These are phyloP conservation scores for Cetonia aurata DNA, from an alignment of 2,888 invertebrate genomes.

Conservation along the genomic window DNA sequence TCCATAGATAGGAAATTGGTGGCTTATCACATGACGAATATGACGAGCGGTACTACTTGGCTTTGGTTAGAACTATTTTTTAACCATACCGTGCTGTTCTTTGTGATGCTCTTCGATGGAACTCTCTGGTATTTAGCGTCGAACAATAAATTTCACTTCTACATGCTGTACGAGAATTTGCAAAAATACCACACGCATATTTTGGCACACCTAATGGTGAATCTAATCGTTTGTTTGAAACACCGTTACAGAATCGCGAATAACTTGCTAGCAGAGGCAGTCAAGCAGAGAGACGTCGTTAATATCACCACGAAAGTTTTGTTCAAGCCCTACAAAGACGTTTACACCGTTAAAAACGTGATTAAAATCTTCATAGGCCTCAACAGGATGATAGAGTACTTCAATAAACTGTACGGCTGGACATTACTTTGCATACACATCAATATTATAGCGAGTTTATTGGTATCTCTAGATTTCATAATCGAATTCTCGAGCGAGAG, in stretches of 20 bases:
- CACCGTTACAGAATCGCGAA: slow-evolving; percentile 33
- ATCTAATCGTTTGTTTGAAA: slow-evolving; percentile 36
- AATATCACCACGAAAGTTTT: slow-evolving; percentile 1
- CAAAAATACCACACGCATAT: slow-evolving; percentile 39
- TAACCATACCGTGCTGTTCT: not conserved
- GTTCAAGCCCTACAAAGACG: not conserved
- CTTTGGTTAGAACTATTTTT: slow-evolving; percentile 18
- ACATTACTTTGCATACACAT: slow-evolving; percentile 37
- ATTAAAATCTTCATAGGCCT: slow-evolving; percentile 40
- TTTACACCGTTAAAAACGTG: slow-evolving; percentile 10
- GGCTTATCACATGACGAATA: slow-evolving; percentile 1
- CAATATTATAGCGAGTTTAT: slow-evolving; percentile 38
- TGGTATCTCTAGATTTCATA: slow-evolving; percentile 38
- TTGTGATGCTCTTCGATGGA: slow-evolving; percentile 26
- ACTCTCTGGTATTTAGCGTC: slow-evolving; percentile 23
- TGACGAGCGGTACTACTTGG: not conserved
- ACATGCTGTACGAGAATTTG: slow-evolving; percentile 33
- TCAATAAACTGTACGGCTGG: slow-evolving; percentile 41
- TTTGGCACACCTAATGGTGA: slow-evolving; percentile 34
- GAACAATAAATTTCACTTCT: slow-evolving; percentile 20
- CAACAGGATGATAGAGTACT: slow-evolving; percentile 35
- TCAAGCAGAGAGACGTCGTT: slow-evolving; percentile 3
- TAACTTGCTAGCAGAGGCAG: slow-evolving; percentile 15
- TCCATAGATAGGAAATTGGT: slow-evolving; percentile 16
- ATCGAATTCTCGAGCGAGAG: slow-evolving; percentile 30